Conservation (phyloP, 2,797 vertebrate genomes). For the Myotis planiceps region DNA sequence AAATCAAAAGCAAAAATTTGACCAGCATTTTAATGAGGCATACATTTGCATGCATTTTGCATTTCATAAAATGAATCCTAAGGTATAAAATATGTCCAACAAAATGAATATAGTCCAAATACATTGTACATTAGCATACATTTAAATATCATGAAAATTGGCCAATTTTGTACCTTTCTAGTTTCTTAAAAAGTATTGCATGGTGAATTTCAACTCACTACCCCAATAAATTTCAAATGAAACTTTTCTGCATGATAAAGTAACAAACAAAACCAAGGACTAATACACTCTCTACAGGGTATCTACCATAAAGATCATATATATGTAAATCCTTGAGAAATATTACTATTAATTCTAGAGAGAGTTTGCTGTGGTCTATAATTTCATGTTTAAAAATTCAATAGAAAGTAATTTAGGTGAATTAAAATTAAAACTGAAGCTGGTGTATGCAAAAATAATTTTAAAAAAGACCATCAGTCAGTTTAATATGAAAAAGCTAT, state of each 20-base stretch:
- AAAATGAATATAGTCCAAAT: slow-evolving; percentile 52
- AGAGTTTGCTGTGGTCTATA: not conserved
- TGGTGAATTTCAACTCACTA: slow-evolving; percentile 23
- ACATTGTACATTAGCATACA: not conserved
- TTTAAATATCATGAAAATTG: slow-evolving; percentile 67
- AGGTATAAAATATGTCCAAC: not conserved
- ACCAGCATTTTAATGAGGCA: slow-evolving; percentile 34
- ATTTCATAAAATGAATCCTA: slow-evolving; percentile 1
- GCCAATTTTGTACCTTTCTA: slow-evolving; percentile 30
- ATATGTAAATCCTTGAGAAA: slow-evolving; percentile 62
- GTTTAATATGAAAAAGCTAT: not conserved
- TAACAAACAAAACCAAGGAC: slow-evolving; percentile 37
- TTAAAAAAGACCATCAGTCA: not conserved
- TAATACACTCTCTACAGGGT: slow-evolving; percentile 55
- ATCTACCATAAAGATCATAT: slow-evolving; percentile 55
- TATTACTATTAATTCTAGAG: slow-evolving; percentile 26
- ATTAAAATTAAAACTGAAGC: slow-evolving; percentile 33
- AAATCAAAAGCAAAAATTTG: slow-evolving; percentile 55
- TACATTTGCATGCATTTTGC: slow-evolving; percentile 51
- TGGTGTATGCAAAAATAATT: not conserved
- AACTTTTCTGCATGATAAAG: slow-evolving; percentile 57
- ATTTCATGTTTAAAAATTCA: slow-evolving; percentile 57
- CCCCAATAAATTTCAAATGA: slow-evolving; percentile 57
- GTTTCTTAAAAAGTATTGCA: slow-evolving; percentile 7
- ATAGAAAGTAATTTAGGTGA: slow-evolving; percentile 5